Evolutionary conservation across 2,113 vertebrate genomes (phyloP).

Genomic region (Paratilapia polleni): DNA sequence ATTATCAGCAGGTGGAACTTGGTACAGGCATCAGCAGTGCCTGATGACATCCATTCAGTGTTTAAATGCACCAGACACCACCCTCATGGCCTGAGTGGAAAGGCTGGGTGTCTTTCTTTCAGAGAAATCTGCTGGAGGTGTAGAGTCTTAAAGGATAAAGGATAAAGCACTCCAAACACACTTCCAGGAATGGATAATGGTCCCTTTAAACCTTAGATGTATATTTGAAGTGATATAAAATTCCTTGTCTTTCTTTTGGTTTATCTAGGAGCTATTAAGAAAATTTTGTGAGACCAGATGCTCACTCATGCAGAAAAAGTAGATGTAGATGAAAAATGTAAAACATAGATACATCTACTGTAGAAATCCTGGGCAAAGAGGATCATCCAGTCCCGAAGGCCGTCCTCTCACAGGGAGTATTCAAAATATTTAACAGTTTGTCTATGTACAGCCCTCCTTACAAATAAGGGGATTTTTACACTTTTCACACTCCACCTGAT

Average conservation of each 20-base stretch:
- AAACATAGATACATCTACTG: background rate
- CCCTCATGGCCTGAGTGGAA: conserved; percentile 8
- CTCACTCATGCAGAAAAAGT: background rate
- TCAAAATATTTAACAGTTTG: background rate
- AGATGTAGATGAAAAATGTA: too few species aligned
- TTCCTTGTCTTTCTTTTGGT: background rate
- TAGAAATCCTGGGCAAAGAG: background rate
- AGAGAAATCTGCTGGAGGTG: background rate
- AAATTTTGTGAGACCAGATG: background rate
- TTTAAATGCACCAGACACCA: conserved; percentile 27
- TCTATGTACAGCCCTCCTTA: background rate
- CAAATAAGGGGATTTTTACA: background rate
- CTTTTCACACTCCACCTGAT: background rate
- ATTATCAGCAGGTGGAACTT: conserved; percentile 17
- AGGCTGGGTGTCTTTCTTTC: conserved; percentile 16
- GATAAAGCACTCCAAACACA: background rate
- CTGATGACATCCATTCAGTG: conserved; percentile 25
- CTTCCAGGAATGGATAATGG: background rate
- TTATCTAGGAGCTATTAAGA: background rate
- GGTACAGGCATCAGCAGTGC: background rate
- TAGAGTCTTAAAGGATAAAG: background rate
- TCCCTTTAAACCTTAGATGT: background rate
- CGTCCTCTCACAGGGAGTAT: background rate
- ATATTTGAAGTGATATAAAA: background rate
- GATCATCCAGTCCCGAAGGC: background rate